These are phyloP conservation scores for Chaetodon trifascialis DNA, from an alignment of 2,113 vertebrate genomes.

Conservation along the genomic window DNA sequence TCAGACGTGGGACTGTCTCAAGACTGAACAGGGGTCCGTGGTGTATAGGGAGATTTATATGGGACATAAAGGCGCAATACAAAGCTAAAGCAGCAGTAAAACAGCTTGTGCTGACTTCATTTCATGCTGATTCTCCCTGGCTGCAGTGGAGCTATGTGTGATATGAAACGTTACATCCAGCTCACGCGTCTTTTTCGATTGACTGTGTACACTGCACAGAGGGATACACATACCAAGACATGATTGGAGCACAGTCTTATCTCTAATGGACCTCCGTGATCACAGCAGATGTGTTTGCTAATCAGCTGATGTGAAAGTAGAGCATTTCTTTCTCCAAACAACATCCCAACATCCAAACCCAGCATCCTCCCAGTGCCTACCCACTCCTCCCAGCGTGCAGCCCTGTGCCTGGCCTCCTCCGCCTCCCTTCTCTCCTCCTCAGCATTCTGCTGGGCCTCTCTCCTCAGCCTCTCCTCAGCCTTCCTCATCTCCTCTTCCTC, in stretches of 20 bases:
- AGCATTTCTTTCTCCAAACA: neutral
- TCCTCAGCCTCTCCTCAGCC: constrained; percentile 80
- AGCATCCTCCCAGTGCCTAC: constrained; percentile 72
- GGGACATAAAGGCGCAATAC: neutral
- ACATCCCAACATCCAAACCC: neutral
- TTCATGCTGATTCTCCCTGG: neutral
- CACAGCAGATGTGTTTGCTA: neutral
- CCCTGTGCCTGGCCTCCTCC: constrained; percentile 83
- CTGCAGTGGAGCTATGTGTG: neutral
- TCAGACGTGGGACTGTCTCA: no score
- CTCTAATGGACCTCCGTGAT: neutral
- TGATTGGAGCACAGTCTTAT: neutral
- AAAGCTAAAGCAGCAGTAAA: neutral
- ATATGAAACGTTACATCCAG: neutral
- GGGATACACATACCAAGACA: no score
- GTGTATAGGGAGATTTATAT: neutral
- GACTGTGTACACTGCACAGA: neutral
- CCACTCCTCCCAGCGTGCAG: constrained; percentile 90
- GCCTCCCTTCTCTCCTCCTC: constrained; percentile 80
- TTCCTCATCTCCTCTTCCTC: constrained; percentile 78
- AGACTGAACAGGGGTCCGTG: no score
- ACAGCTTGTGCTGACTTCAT: neutral
- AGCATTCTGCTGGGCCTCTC: constrained; percentile 76
- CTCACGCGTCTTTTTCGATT: neutral
- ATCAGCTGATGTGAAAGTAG: neutral